phyloP scores from a whole-genome alignment of 2,113 vertebrate species.

The Cercocebus atys region DNA sequence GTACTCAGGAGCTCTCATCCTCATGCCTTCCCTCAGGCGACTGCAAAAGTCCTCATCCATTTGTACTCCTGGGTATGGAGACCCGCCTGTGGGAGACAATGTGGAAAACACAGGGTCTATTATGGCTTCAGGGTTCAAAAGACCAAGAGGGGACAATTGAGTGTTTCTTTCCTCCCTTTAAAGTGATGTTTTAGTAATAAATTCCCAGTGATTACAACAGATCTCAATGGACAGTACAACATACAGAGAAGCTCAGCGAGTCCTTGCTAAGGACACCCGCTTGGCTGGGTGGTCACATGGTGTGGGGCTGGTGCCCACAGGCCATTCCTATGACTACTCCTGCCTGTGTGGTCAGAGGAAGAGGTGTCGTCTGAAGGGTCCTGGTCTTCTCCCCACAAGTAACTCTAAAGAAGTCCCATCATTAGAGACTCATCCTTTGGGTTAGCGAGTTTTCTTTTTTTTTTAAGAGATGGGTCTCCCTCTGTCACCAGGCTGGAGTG shows the following conservation, averaged over 20 bases:
- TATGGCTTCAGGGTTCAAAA: background rate
- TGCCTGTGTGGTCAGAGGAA: background rate
- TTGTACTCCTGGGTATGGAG: slow-evolving; percentile 94
- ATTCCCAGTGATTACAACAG: accelerated
- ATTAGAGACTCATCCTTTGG: background rate
- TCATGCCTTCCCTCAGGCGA: slow-evolving; percentile 92
- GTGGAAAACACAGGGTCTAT: background rate
- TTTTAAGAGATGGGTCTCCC: too few species aligned
- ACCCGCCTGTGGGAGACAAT: slow-evolving; percentile 87
- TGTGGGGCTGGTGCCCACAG: background rate
- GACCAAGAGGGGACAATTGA: accelerated
- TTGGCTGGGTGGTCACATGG: accelerated
- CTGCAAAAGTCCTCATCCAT: slow-evolving; percentile 97
- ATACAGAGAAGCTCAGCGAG: background rate
- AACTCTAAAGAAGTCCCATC: background rate
- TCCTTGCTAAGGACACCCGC: background rate
- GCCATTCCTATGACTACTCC: background rate
- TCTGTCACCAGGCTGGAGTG: too few species aligned
- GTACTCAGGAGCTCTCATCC: slow-evolving; percentile 94
- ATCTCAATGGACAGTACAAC: accelerated
- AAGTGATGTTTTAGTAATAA: background rate
- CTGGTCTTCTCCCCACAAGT: background rate
- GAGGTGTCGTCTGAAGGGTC: background rate
- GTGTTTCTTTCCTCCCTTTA: background rate
- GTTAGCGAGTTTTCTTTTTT: background rate